Evolutionary conservation across 2,888 invertebrate species (phyloP), one percentile per base, ranked within the genome.

Genomic region (Antitype chi): DNA sequence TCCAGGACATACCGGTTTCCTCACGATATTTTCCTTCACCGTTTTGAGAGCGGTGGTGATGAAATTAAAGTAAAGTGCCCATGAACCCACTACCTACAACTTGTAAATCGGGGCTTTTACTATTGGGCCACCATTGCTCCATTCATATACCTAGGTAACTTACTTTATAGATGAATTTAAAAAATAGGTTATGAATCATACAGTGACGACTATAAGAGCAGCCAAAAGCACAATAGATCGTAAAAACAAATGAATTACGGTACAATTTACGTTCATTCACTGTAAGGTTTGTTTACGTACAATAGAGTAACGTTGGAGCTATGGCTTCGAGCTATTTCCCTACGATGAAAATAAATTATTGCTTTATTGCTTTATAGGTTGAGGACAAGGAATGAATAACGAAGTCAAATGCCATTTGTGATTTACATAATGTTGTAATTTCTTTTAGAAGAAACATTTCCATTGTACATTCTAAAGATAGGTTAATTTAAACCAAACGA

Each of bases 261-360:
- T 64, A 64, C 52, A 73, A 60, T 60, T 25, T 66, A 78, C 84
- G 68, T 80, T 83, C 87, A 80, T 86, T 86, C 80, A 80, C 13
- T 73, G 72, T 60, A 49, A 68, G 28, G 23, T 63, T 60, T 81
- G 82, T 74, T 80, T 80, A 67, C 70, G 66, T 63, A 72, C 64
- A 55, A 76, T 70, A 66, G 15, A 47, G 59, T 60, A 78, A 49
- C 49, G 32, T 63, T 73, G 43, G 66, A 72, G 32, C 43, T 25
- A 77, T 53, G n/a, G 47, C 57, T 64, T 15, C 32, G 52, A 28
- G 32, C 32, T 82, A 49, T 47, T 60, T 82, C 25, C 1, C 38
- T 47, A 47, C 59, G 8, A 53, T 66, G 60, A 57, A 79, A 67
- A 55, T 43, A 80, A 82, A 55, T 57, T 57, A 25, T 69, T 82